These are phyloP conservation scores for Perodicticus potto DNA, from an alignment of 2,797 vertebrate species.

Conservation along the genomic window DNA sequence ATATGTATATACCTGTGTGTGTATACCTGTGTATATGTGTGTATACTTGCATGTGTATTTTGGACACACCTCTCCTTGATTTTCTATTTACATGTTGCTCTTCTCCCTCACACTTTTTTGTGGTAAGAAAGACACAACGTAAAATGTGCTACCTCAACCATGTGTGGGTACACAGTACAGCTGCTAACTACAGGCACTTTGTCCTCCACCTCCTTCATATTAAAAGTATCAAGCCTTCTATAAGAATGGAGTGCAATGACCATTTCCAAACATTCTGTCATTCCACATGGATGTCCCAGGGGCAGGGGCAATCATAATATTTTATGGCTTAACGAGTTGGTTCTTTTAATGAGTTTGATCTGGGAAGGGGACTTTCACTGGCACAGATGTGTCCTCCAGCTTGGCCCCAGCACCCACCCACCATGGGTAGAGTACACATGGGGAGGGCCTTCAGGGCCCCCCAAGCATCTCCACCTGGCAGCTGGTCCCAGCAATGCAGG, in stretches of 20 bases:
- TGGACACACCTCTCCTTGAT: neutral
- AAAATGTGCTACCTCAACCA: neutral
- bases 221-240: conserved; percentile 53
- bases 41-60: neutral
- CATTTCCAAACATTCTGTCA: conserved; percentile 79
- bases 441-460: neutral
- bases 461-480: neutral
- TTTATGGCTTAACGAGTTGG: conserved; percentile 84
- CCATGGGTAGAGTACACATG: accelerated
- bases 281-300: conserved; percentile 82
- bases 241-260: conserved; percentile 64
- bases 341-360: conserved; percentile 85
- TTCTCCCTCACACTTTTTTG: neutral
- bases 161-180: accelerated
- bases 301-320: conserved; percentile 79
- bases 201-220: neutral
- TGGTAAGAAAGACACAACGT: neutral
- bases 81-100: neutral
- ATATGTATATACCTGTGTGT: too few relatives aligned
- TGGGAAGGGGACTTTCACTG: conserved; percentile 84
- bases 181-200: too few relatives aligned
- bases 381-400: conserved; percentile 77
- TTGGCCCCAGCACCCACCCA: neutral
- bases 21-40: neutral
- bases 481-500: neutral